Percentiles rank a stretch among this genome's conserved stretches.
Conservation (phyloP, 2,113 vertebrate species). For the Haplochromis vanheusdeni region DNA sequence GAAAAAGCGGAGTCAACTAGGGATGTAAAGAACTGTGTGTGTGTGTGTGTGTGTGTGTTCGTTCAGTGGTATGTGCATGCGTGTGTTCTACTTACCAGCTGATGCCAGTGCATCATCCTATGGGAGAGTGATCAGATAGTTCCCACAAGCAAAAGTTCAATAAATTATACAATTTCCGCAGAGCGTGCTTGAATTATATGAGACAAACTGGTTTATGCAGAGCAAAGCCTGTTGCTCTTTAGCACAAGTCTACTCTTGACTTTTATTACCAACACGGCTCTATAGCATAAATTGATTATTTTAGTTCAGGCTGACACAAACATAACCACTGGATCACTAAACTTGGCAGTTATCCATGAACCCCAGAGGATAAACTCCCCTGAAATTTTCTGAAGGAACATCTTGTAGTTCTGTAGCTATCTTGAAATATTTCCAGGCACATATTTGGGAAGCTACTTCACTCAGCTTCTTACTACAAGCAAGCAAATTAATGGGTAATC, state of each 20-base stretch:
- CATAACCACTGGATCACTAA: not conserved
- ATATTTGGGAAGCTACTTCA: not conserved
- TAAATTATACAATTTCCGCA: not conserved
- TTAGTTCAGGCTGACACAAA: not conserved
- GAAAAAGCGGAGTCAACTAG: constrained; percentile 87
- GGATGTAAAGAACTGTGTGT: constrained; percentile 58
- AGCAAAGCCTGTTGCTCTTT: not conserved
- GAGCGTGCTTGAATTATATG: not conserved
- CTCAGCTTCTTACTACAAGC: not conserved
- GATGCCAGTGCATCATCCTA: constrained; percentile 31
- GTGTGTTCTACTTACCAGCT: constrained; percentile 47
- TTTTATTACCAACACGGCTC: not conserved
- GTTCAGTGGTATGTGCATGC: not conserved
- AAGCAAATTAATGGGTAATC: not conserved
- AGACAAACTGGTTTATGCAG: not conserved
- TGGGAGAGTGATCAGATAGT: not conserved
- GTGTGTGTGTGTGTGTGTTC: not conserved
- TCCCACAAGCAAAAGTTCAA: not conserved
- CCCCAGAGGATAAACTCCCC: not conserved
- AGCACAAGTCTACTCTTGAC: not conserved
- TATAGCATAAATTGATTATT: not conserved
- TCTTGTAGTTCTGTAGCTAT: not conserved
- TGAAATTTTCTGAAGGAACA: not conserved
- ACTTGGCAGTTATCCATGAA: not conserved
- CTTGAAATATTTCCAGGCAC: not conserved